Percentiles rank a stretch among this genome's conserved stretches.
These are phyloP conservation scores for Macrotrachela quadricornifera DNA, from an alignment of 1,140 invertebrate genomes.

Conservation along the genomic window DNA sequence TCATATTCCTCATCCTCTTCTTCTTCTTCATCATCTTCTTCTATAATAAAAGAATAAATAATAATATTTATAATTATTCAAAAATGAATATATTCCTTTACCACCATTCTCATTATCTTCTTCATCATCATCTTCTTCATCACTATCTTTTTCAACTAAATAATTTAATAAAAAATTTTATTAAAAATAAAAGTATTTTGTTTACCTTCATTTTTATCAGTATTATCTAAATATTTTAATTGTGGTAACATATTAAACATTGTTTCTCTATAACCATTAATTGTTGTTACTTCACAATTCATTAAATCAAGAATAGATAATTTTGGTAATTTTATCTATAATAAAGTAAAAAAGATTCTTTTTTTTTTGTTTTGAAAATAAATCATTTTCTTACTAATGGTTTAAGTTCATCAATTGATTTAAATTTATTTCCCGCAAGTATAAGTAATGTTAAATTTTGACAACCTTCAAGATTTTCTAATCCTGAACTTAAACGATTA, in stretches of 20 bases:
- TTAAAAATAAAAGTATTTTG: conserved; percentile 17
- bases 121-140: conserved; percentile 3
- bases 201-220: conserved; percentile 32
- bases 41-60: no score
- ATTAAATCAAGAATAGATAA: conserved; percentile 60
- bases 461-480: conserved; percentile 58
- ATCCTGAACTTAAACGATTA: conserved; percentile 67
- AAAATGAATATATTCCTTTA: no score
- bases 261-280: conserved; percentile 74
- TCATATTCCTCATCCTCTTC: no score
- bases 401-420: conserved; percentile 69
- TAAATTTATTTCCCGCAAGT: conserved; percentile 87
- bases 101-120: no score
- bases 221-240: conserved; percentile 77
- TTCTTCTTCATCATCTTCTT: no score
- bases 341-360: no score
- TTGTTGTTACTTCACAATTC: conserved; percentile 75
- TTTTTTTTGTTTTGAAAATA: no score
- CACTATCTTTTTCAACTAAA: conserved; percentile 12
- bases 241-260: conserved; percentile 71
- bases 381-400: no score
- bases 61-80: no score
- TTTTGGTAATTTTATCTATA: conserved; percentile 39
- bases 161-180: no score
- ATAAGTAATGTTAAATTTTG: conserved; percentile 72